These are phyloP conservation scores for Cryptotermes secundus DNA, from an alignment of 1,140 invertebrate species.

Conservation along the genomic window DNA sequence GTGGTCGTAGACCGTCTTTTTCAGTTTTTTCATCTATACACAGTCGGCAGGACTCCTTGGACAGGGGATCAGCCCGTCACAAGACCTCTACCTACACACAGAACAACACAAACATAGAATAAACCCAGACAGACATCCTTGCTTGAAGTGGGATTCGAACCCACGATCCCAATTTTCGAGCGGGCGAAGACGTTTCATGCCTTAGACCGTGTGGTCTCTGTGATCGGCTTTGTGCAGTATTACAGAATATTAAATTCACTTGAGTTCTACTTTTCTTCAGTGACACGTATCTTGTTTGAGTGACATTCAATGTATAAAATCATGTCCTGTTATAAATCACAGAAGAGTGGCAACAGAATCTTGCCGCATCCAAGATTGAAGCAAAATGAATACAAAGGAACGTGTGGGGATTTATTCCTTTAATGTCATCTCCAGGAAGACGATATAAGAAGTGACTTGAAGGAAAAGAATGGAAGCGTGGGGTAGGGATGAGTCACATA, in stretches of 20 bases:
- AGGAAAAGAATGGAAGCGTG: not conserved
- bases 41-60: no score
- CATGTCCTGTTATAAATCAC: not conserved
- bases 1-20: no score
- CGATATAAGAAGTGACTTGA: not conserved
- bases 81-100: no score
- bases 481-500: not conserved
- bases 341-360: not conserved
- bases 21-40: no score
- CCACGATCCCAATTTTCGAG: no score
- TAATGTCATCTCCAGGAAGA: not conserved
- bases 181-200: no score
- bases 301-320: not conserved
- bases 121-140: no score
- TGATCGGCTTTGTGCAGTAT: no score
- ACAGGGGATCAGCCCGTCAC: no score
- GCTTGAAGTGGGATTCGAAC: no score
- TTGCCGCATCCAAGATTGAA: not conserved
- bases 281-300: not conserved
- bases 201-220: no score
- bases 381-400: not conserved
- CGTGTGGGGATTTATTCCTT: slow-evolving; percentile 5
- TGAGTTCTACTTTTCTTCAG: not conserved
- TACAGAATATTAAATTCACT: not conserved
- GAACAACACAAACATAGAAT: no score